Evolutionary conservation across 2,113 vertebrate species (phyloP).

Genomic region (Euleptes europaea): DNA sequence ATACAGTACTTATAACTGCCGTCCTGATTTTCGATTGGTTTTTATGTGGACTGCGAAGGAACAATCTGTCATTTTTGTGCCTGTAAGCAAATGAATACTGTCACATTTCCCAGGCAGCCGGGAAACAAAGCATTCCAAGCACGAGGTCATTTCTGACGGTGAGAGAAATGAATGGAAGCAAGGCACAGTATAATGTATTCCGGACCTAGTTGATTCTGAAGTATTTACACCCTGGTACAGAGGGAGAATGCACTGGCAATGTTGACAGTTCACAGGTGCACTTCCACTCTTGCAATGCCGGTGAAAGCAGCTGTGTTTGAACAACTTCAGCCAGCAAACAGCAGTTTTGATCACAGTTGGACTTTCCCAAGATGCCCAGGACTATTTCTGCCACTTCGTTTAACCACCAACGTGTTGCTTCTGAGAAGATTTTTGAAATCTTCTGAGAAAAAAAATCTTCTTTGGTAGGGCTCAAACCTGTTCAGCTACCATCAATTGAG

Average conservation of each 20-base stretch:
- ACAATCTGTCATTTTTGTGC: slow-evolving; percentile 21
- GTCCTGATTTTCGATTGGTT: slow-evolving; percentile 34
- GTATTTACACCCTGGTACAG: not conserved
- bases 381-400: slow-evolving; percentile 10
- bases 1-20: slow-evolving; percentile 36
- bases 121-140: not conserved
- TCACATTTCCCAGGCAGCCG: not conserved
- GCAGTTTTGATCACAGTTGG: slow-evolving; percentile 8
- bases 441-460: too few species aligned
- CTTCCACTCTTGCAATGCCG: slow-evolving; percentile 23
- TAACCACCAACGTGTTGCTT: slow-evolving; percentile 9
- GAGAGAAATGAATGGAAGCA: not conserved
- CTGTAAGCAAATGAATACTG: slow-evolving; percentile 13
- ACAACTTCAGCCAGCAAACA: slow-evolving; percentile 36
- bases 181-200: rapidly evolving
- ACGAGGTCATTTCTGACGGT: not conserved
- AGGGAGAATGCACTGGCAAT: slow-evolving; percentile 14
- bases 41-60: slow-evolving; percentile 29
- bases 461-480: not conserved
- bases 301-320: slow-evolving; percentile 30
- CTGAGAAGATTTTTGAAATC: not conserved
- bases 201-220: slow-evolving; percentile 9
- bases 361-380: not conserved
- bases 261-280: slow-evolving; percentile 29
- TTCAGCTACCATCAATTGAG: not conserved